A percentile compares a stretch with the other conserved stretches of the same genome.
phyloP scores from a whole-genome alignment of 2,113 vertebrate genomes.

The Pseudorasbora parva region DNA sequence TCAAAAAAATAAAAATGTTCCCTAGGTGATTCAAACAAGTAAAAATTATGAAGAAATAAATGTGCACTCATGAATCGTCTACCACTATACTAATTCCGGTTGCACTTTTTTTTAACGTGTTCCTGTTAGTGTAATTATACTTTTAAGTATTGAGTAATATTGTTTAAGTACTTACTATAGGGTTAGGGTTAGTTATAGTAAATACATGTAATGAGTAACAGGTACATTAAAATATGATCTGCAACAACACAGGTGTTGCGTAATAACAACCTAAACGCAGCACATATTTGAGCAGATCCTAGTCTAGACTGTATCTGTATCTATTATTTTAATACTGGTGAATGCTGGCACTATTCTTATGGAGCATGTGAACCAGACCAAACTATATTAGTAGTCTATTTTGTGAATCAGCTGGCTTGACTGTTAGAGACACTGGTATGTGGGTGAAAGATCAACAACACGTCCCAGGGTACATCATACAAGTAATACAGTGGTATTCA shows the following conservation, averaged over 20 bases:
- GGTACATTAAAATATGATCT: no score
- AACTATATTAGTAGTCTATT: background rate
- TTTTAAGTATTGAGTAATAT: no score
- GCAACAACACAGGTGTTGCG: background rate
- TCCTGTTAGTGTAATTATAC: no score
- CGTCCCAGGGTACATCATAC: background rate
- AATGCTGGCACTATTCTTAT: background rate
- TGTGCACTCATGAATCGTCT: background rate
- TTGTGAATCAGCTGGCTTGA: background rate
- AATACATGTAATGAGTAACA: no score
- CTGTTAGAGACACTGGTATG: background rate
- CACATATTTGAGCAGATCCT: background rate
- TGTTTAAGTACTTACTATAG: no score
- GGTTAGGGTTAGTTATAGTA: no score
- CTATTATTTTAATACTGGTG: background rate
- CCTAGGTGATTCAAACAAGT: no score
- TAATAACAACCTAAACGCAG: no score
- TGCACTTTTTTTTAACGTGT: no score
- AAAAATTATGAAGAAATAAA: no score
- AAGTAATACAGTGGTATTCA: background rate
- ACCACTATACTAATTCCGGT: background rate
- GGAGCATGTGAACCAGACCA: background rate
- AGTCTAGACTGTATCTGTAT: background rate
- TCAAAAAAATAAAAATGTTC: no score
- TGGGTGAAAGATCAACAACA: conserved; percentile 16